Conservation (phyloP, 2,113 vertebrate species). For the Mobula hypostoma region DNA sequence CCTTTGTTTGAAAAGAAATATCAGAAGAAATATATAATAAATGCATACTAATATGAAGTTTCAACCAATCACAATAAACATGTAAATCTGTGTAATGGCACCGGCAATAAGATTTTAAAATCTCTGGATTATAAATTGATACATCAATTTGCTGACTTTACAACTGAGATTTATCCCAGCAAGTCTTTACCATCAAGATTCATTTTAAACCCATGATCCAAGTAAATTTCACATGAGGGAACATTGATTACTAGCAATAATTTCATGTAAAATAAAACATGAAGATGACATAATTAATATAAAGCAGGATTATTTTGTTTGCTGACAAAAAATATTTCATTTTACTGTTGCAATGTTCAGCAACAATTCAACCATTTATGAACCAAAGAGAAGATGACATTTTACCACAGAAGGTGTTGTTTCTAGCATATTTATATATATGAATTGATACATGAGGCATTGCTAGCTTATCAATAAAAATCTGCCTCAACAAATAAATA, state of each 20-base stretch:
- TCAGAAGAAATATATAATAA: not conserved
- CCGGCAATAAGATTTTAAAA: too few relatives aligned
- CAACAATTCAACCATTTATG: too few relatives aligned
- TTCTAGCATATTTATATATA: not conserved
- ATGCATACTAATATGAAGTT: too few relatives aligned
- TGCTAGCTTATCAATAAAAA: not conserved
- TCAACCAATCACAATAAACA: too few relatives aligned
- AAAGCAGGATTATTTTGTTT: too few relatives aligned
- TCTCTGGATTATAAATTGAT: not conserved
- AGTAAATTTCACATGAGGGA: not conserved
- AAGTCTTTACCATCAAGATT: too few relatives aligned
- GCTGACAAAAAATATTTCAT: too few relatives aligned
- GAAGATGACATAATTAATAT: not conserved
- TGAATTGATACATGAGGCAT: not conserved
- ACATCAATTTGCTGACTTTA: not conserved
- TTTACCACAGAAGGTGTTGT: too few relatives aligned
- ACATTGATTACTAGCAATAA: not conserved
- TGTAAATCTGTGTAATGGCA: too few relatives aligned
- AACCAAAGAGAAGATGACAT: too few relatives aligned
- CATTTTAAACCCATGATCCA: not conserved
- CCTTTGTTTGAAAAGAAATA: not conserved
- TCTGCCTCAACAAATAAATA: not conserved
- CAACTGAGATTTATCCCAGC: not conserved
- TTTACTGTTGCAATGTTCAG: too few relatives aligned
- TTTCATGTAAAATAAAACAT: not conserved